Conservation (phyloP, 2,113 vertebrate species). For the Cyprinodon brontotheroides region DNA sequence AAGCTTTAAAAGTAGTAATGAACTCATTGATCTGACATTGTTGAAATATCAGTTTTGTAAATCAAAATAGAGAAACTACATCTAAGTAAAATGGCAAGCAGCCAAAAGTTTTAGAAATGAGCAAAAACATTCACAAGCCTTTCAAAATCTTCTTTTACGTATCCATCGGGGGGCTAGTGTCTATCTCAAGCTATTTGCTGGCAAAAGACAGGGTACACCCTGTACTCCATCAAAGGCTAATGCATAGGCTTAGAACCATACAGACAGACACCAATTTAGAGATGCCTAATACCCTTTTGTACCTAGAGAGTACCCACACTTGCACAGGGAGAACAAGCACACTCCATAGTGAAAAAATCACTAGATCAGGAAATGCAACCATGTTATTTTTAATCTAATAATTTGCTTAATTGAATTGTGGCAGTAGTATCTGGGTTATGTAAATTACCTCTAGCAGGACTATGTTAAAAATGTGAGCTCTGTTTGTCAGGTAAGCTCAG, state of each 20-base stretch:
- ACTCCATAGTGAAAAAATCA: too few species aligned
- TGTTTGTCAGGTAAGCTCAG: conserved; percentile 30
- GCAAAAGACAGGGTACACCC: too few species aligned
- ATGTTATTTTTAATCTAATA: not conserved
- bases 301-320: too few species aligned
- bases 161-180: too few species aligned
- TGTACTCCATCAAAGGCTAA: too few species aligned
- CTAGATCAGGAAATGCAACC: too few species aligned
- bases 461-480: conserved; percentile 20
- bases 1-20: not conserved
- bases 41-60: not conserved
- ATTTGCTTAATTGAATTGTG: not conserved
- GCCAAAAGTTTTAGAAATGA: not conserved
- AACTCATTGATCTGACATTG: not conserved
- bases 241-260: too few species aligned
- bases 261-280: too few species aligned
- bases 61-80: not conserved
- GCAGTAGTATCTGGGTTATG: conserved; percentile 3
- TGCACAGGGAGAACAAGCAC: too few species aligned
- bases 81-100: not conserved
- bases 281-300: too few species aligned
- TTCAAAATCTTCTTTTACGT: not conserved
- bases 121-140: not conserved
- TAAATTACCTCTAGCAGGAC: conserved; percentile 8
- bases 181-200: too few species aligned